Evolutionary conservation across 2,888 invertebrate genomes (phyloP).

Genomic region (Chloroclystis v-ata): DNA sequence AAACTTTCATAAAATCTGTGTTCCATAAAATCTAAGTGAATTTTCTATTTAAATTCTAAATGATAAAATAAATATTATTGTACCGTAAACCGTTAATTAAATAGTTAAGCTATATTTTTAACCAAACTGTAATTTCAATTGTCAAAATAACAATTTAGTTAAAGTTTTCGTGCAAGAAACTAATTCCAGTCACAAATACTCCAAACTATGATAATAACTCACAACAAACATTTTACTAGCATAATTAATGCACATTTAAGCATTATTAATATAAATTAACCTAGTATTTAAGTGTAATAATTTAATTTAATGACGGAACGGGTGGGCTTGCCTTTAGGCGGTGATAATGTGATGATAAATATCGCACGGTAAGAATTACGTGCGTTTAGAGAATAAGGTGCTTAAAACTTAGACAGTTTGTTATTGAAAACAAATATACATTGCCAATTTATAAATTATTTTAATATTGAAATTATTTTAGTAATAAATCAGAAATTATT

Average conservation of each 20-base stretch:
- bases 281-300: slow-evolving; percentile 28
- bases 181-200: slow-evolving; percentile 9
- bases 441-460: too few relatives aligned
- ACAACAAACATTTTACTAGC: slow-evolving; percentile 15
- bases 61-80: too few relatives aligned
- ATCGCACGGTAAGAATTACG: not conserved
- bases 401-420: not conserved
- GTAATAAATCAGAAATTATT: too few relatives aligned
- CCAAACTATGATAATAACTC: slow-evolving; percentile 11
- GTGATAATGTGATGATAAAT: slow-evolving; percentile 11
- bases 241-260: slow-evolving; percentile 23
- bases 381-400: not conserved
- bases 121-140: not conserved
- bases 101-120: too few relatives aligned
- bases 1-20: too few relatives aligned
- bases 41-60: too few relatives aligned
- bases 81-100: too few relatives aligned
- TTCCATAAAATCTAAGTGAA: too few relatives aligned
- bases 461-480: too few relatives aligned
- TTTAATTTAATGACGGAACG: slow-evolving; percentile 31
- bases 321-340: slow-evolving; percentile 20
- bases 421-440: too few relatives aligned
- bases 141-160: slow-evolving; percentile 1
- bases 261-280: slow-evolving; percentile 28
- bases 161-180: slow-evolving; percentile 6